Evolutionary conservation across 2,888 invertebrate species (phyloP).

Genomic region (Drosophila quasianomalipes): DNA sequence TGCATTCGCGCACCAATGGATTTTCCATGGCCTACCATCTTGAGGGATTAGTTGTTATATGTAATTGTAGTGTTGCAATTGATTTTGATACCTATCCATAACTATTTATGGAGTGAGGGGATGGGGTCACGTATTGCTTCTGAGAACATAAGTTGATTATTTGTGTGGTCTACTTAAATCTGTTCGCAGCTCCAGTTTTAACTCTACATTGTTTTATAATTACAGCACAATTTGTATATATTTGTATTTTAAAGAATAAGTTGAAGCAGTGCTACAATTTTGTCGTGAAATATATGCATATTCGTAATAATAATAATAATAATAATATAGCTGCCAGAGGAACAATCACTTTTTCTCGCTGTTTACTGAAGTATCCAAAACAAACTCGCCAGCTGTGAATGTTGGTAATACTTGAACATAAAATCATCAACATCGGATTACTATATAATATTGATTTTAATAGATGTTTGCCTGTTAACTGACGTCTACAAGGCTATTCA

Average conservation of each 20-base stretch:
- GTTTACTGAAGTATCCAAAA: too few relatives aligned
- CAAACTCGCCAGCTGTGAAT: too few relatives aligned
- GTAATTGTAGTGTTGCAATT: slow-evolving; percentile 31
- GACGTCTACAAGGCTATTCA: background rate
- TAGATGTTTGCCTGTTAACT: background rate
- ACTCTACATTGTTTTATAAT: background rate
- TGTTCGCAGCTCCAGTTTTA: background rate
- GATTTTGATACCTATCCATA: slow-evolving; percentile 7
- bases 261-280: background rate
- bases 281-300: too few relatives aligned
- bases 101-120: background rate
- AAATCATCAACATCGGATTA: too few relatives aligned
- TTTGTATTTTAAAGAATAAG: background rate
- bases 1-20: slow-evolving; percentile 10
- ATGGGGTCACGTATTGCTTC: background rate
- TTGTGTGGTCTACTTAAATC: background rate
- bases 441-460: background rate
- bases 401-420: too few relatives aligned
- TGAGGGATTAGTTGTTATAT: slow-evolving; percentile 28
- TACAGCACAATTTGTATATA: too few relatives aligned
- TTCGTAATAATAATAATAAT: too few relatives aligned
- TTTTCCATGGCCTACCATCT: background rate
- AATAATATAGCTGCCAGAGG: too few relatives aligned
- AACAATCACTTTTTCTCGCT: too few relatives aligned
- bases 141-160: background rate